Percentiles rank a stretch among this genome's conserved stretches.
These are phyloP conservation scores for Dermochelys coriacea DNA, from an alignment of 2,797 vertebrate genomes.

Conservation along the genomic window DNA sequence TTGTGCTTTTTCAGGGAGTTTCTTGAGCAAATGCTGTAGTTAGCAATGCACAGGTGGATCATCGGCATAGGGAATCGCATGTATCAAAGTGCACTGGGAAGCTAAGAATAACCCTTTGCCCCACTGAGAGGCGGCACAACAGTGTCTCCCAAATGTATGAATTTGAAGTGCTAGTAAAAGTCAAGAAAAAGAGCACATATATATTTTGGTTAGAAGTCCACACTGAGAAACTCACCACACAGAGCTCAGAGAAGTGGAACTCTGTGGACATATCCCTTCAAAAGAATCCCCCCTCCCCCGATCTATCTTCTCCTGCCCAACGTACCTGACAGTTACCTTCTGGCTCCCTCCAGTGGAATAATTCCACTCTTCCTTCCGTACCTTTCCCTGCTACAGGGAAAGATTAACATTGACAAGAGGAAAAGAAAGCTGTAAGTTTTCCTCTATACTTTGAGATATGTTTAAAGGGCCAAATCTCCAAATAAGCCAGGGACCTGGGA, in stretches of 20 bases:
- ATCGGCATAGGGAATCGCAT: background rate
- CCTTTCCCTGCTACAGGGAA: background rate
- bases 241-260: accelerated
- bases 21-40: too few species aligned
- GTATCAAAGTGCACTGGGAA: background rate
- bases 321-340: background rate
- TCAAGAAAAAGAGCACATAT: background rate
- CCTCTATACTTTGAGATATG: background rate
- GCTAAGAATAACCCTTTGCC: background rate
- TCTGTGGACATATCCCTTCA: background rate
- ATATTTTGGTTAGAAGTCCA: background rate
- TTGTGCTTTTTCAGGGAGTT: too few species aligned
- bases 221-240: background rate
- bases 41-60: background rate
- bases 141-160: background rate
- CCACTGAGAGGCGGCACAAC: background rate
- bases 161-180: background rate
- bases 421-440: accelerated
- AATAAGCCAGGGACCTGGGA: background rate
- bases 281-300: accelerated
- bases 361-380: background rate
- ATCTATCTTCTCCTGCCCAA: background rate
- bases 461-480: accelerated
- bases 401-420: background rate
- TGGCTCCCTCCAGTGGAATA: background rate